Conservation (phyloP, 2,113 vertebrate species). For the Hemibagrus wyckioides region DNA sequence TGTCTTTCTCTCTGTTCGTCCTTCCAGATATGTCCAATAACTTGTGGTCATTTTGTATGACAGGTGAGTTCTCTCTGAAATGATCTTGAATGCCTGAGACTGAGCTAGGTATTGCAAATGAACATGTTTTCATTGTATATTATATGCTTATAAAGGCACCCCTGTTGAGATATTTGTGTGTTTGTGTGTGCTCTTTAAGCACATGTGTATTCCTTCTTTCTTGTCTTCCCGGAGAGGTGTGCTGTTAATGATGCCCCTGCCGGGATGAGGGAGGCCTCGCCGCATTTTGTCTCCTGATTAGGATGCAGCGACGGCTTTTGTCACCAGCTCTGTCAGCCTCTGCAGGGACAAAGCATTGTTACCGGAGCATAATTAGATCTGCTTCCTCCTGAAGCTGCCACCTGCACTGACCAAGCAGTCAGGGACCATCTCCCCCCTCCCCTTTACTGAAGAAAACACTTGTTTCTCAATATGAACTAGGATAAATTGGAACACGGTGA, state of each 20-base stretch:
- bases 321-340: constrained; percentile 88
- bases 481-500: constrained; percentile 9
- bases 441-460: constrained; percentile 39
- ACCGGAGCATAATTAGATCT: constrained; percentile 91
- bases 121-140: constrained; percentile 6
- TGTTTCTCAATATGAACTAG: constrained; percentile 34
- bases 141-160: constrained; percentile 20
- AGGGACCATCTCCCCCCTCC: constrained; percentile 60
- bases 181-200: constrained; percentile 18
- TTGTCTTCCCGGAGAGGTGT: constrained; percentile 59
- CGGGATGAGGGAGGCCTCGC: constrained; percentile 80
- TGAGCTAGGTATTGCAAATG: constrained; percentile 3
- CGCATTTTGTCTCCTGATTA: constrained; percentile 97
- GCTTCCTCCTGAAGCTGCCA: constrained; percentile 77
- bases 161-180: constrained; percentile 42
- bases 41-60: constrained; percentile 1
- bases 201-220: constrained; percentile 65
- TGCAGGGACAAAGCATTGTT: constrained; percentile 90
- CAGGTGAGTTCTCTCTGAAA: constrained; percentile 2
- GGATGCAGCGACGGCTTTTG: constrained; percentile 91
- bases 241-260: constrained; percentile 87
- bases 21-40: background rate
- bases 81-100: background rate
- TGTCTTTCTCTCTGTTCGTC: constrained; percentile 83
- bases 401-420: constrained; percentile 76